Evolutionary conservation across 2,888 invertebrate genomes (phyloP).

Genomic region (Sthenelais limicola): DNA sequence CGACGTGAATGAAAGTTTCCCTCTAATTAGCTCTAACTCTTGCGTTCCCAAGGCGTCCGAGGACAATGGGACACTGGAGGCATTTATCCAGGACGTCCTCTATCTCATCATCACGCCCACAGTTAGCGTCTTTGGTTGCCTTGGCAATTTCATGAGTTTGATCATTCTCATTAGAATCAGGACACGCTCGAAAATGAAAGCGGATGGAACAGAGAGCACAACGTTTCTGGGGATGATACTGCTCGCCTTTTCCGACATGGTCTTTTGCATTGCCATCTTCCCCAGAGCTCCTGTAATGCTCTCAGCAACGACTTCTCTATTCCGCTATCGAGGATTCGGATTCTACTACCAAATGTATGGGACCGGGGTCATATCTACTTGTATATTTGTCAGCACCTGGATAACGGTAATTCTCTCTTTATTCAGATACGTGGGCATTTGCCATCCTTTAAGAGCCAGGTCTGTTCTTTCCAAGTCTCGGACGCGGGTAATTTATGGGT

Average conservation of each 20-base stretch:
- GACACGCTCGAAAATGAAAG: background rate
- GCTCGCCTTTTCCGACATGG: constrained; percentile 45
- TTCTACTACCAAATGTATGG: constrained; percentile 60
- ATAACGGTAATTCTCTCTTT: constrained; percentile 68
- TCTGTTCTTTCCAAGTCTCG: constrained; percentile 15
- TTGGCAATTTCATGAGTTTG: constrained; percentile 47
- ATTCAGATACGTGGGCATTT: constrained; percentile 67
- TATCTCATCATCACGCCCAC: constrained; percentile 32
- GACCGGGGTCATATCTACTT: constrained; percentile 62
- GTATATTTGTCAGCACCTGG: constrained; percentile 67
- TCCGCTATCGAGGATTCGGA: background rate
- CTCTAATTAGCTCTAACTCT: too few species aligned
- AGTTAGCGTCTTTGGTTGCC: constrained; percentile 42
- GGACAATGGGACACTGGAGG: too few species aligned
- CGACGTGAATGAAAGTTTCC: too few species aligned
- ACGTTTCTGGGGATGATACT: constrained; percentile 45
- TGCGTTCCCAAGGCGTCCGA: too few species aligned
- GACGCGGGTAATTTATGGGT: constrained; percentile 50
- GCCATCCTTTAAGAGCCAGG: constrained; percentile 66
- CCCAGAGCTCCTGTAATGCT: constrained; percentile 57
- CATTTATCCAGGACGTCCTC: constrained; percentile 35
- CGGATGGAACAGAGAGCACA: constrained; percentile 36
- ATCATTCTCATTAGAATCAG: constrained; percentile 41
- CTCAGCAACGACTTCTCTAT: constrained; percentile 39
- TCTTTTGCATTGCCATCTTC: constrained; percentile 56